phyloP scores from a whole-genome alignment of 2,797 vertebrate genomes.

The Takifugu ocellatus region DNA sequence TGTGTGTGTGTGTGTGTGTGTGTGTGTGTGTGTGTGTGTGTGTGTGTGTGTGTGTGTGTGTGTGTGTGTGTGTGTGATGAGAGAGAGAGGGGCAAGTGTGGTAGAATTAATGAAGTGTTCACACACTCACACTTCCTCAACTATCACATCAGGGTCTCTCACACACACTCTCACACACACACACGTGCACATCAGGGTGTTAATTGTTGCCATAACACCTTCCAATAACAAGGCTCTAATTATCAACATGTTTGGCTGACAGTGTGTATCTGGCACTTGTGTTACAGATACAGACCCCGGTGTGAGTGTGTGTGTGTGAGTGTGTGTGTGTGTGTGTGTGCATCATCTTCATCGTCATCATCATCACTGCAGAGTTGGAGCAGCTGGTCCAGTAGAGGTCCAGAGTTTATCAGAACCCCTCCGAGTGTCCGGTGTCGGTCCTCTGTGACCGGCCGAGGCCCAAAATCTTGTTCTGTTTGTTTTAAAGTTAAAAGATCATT shows the following conservation, averaged over 20 bases:
- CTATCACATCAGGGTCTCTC: slow-evolving; percentile 15
- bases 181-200: slow-evolving; percentile 69
- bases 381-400: too few relatives aligned
- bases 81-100: slow-evolving; percentile 4
- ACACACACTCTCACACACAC: slow-evolving; percentile 18
- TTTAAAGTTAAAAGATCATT: too few relatives aligned
- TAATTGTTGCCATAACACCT: slow-evolving; percentile 85
- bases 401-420: too few relatives aligned
- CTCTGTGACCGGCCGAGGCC: too few relatives aligned
- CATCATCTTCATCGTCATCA: neutral
- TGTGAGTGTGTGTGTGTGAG: slow-evolving; percentile 53
- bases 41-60: too few relatives aligned
- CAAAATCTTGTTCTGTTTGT: too few relatives aligned
- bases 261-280: slow-evolving; percentile 74
- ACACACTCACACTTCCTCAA: slow-evolving; percentile 29
- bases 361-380: too few relatives aligned
- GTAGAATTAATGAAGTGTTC: slow-evolving; percentile 58
- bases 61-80: slow-evolving; percentile 37
- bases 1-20: slow-evolving; percentile 44
- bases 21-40: slow-evolving; percentile 34
- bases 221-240: slow-evolving; percentile 80
- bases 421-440: too few relatives aligned
- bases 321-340: slow-evolving; percentile 45
- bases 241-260: slow-evolving; percentile 81
- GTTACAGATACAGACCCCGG: slow-evolving; percentile 44